Conservation (phyloP, 2,888 invertebrate species). For the Xestobium rufovillosum region DNA sequence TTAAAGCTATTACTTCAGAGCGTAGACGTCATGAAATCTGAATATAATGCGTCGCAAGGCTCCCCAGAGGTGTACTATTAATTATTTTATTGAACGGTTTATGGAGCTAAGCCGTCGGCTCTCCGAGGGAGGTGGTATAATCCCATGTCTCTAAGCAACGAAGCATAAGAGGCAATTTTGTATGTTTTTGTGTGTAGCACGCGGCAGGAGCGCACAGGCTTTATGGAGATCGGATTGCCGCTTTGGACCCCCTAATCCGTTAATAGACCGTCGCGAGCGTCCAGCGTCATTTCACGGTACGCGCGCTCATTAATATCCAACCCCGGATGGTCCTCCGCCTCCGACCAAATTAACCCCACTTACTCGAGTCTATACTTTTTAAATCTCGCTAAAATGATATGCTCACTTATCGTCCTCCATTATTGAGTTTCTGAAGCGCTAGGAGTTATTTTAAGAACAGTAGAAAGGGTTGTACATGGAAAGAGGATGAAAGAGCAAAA, state of each 20-base stretch:
- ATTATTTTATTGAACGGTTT: slow-evolving; percentile 42
- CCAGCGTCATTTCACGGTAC: slow-evolving; percentile 41
- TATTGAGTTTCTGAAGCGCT: too few species aligned
- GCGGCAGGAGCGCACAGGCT: slow-evolving; percentile 30
- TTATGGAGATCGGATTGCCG: slow-evolving; percentile 42
- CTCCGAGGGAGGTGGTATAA: slow-evolving; percentile 34
- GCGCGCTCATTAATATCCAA: slow-evolving; percentile 37
- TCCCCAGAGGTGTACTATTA: slow-evolving; percentile 38
- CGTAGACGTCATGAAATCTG: slow-evolving; percentile 31
- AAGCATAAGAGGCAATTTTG: slow-evolving; percentile 39
- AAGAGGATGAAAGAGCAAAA: too few species aligned
- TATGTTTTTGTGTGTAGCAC: slow-evolving; percentile 32
- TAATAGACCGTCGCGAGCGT: slow-evolving; percentile 37
- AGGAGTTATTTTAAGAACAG: too few species aligned
- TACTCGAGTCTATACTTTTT: too few species aligned
- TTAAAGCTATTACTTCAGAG: too few species aligned
- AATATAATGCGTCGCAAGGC: slow-evolving; percentile 30
- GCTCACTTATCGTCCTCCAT: too few species aligned
- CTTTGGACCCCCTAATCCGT: slow-evolving; percentile 36
- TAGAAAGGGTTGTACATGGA: too few species aligned
- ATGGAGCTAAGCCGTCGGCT: slow-evolving; percentile 17
- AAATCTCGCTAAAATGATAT: too few species aligned
- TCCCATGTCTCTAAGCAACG: slow-evolving; percentile 37
- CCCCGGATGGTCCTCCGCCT: slow-evolving; percentile 21
- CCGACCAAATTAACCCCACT: too few species aligned